Evolutionary conservation across 2,888 invertebrate species (phyloP), one percentile per base, ranked within the genome.

Genomic region (Ophioninae sp.): DNA sequence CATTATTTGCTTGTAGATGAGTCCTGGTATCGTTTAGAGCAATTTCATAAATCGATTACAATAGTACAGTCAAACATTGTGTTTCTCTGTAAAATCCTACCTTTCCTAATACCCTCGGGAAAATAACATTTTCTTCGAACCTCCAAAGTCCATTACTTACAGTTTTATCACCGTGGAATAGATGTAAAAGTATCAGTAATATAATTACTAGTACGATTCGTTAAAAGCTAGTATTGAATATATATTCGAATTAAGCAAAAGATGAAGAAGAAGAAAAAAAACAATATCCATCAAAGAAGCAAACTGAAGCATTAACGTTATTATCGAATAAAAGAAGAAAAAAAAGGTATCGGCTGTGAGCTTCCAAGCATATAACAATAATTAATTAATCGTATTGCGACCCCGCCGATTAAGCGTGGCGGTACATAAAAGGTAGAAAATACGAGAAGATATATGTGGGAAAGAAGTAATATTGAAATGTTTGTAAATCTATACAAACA

Each of bases 301-400:
- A 44, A 8, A 44, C 41, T 74, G 78, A 78, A 70, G 68, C 79
- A 80, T 86, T 86, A 86, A 86, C 87, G 86, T 87, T 89, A 88
- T 87, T n/a, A 86, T 89, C 89, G 68, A 77, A 74, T 77, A 73
- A 73, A 39, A 73, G 21, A 72, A 65, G 76, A 78, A 76, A 79
- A 86, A 89, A 91, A 92, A 92, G 91, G 92, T 91, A 92, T 92
- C 91, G 92, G 92, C 92, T 93, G 92, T 93, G 92, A 93, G 92
- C 92, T 93, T 92, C 92, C 91, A 92, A 92, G 93, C 92, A 92
- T 92, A 91, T 92, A 93, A 93, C 92, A 93, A 92, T 92, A 93
- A 93, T 92, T 92, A 93, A 93, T 92, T 92, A 91, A 91, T 91
- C 91, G 90, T 90, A 89, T 91, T 91, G 85, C 73, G 79, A 75